Percentiles rank a stretch among this genome's conserved stretches.
phyloP scores from a whole-genome alignment of 2,113 vertebrate species.

The Bubo scandiacus region DNA sequence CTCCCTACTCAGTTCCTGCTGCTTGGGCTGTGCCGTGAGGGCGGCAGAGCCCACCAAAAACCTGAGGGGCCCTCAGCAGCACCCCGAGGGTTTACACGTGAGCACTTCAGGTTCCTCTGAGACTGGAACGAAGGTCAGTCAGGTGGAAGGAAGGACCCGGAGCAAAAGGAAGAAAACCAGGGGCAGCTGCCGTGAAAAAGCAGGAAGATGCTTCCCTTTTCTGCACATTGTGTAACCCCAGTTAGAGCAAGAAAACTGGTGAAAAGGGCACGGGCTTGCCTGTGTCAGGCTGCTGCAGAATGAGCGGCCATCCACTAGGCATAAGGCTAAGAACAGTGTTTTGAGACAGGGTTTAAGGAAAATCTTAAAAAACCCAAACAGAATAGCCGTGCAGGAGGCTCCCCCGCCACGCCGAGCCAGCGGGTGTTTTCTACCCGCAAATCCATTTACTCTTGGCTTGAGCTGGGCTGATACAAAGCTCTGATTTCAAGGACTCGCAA shows the following conservation, averaged over 20 bases:
- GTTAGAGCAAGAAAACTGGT: neutral
- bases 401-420: neutral
- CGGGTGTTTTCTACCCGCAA: neutral
- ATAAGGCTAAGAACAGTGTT: neutral
- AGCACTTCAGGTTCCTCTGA: neutral
- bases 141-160: neutral
- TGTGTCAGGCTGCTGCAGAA: neutral
- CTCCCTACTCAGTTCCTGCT: neutral
- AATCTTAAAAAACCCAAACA: neutral
- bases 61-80: neutral
- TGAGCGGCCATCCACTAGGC: rapidly evolving
- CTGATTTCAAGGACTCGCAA: neutral
- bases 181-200: neutral
- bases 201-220: slow-evolving; percentile 1
- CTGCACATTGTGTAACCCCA: neutral
- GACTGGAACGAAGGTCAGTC: neutral
- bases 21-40: neutral
- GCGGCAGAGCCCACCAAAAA: neutral
- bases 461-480: neutral
- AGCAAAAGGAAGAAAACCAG: neutral
- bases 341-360: neutral
- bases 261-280: neutral
- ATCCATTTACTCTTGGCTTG: neutral
- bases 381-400: neutral
- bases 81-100: neutral